Evolutionary conservation across 2,113 vertebrate genomes (phyloP).

Genomic region (Ornithorhynchus anatinus): DNA sequence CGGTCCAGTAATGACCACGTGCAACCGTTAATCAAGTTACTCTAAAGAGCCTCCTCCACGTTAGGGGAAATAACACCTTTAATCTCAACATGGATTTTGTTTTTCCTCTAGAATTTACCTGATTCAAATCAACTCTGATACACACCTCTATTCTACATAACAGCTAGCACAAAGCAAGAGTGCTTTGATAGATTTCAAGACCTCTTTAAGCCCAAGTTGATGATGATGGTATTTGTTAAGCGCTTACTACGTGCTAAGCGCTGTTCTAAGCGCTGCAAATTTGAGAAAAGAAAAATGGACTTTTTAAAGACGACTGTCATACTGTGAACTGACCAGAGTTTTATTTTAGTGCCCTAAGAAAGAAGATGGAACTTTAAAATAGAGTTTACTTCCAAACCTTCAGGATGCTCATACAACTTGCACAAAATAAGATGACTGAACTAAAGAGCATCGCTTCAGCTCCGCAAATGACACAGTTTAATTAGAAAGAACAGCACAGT

Average conservation of each 20-base stretch:
- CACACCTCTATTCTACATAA: no score
- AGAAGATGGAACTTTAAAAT: no score
- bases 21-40: no score
- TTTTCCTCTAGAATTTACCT: background rate
- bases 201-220: slow-evolving; percentile 8
- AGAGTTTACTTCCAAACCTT: no score
- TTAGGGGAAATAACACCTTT: slow-evolving; percentile 15
- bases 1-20: no score
- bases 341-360: no score
- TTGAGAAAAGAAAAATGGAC: background rate
- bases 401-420: no score
- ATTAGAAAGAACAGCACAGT: no score
- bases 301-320: slow-evolving; percentile 5
- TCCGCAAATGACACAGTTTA: no score
- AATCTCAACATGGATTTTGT: background rate
- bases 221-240: background rate
- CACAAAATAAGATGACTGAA: no score
- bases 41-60: background rate
- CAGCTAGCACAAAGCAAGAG: background rate
- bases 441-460: no score
- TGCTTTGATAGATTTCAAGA: background rate
- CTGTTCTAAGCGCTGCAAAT: background rate
- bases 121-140: no score
- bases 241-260: background rate
- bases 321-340: background rate